Base-by-base conservation (phyloP, 2,113 vertebrate genomes). In the Macquaria ambigua region DNA sequence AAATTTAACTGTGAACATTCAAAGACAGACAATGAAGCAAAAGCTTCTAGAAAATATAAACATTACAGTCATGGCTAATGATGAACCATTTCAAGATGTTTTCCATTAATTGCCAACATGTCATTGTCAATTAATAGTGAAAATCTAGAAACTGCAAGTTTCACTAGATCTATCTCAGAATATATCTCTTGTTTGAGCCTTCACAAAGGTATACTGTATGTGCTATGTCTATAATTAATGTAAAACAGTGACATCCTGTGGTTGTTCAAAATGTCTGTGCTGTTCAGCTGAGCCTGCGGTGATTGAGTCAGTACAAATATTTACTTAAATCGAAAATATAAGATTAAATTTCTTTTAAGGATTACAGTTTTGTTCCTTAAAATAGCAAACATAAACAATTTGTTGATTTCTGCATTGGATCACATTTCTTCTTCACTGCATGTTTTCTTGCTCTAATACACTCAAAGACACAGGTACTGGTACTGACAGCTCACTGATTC, bases 201-300 rank as follows among this genome's bases (percentile, higher is more conserved):
- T 23, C 18, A 41, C 53, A 76, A 21, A 61, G 1, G 34, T 15
- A 12, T 28, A 43, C 53, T n/a, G 55, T 43, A 9, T n/a, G 18
- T 5, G 3, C 39, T 74, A 31, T 2, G 10, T 74, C 5, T 9
- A 61, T 83, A 67, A 69, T 62, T 64, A 70, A 85, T 87, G 77
- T 75, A 72, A 86, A 91, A 93, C 87, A 92, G 92, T 81, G 90
- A 88, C 92, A 86, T 87, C 92, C 46, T 87, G 92, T 93, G 90
- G 92, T 84, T 76, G 46, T 61, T 85, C 3, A 74, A 34, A 8
- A 71, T 20, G 79, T 37, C 3, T 46, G 4, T 43, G 5, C 55
- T 10, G 8, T 25, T 56, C 10, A 28, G 34, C 4, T 15, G 21
- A 71, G 20, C 23, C 52, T 31, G 43, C 31, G 9, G 53, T 43